Conservation (phyloP, 2,113 vertebrate genomes). For the Clupea harengus region DNA sequence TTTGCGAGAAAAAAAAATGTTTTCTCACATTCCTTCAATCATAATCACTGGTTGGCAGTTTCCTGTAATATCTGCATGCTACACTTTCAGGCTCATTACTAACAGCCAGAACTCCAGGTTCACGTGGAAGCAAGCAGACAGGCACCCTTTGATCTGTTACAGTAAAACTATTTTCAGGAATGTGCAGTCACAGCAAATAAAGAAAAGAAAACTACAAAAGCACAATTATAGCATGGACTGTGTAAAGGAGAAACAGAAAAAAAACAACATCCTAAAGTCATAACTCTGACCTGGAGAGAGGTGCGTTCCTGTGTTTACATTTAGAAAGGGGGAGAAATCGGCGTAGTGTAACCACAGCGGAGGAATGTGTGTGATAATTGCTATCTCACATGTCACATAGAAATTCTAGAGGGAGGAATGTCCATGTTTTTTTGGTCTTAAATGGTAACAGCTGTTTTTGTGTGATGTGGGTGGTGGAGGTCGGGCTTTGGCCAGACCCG, state of each 20-base stretch:
- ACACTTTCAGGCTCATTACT: neutral
- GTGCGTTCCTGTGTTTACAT: constrained; percentile 67
- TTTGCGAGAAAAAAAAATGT: neutral
- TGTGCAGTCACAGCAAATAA: constrained; percentile 31
- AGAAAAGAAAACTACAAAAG: constrained; percentile 46
- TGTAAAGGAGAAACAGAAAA: constrained; percentile 48
- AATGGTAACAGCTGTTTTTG: constrained; percentile 93
- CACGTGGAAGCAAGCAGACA: constrained; percentile 35
- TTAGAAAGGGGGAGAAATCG: constrained; percentile 70
- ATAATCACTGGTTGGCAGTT: neutral
- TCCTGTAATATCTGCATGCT: neutral
- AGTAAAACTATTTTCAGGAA: constrained; percentile 39
- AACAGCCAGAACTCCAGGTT: neutral
- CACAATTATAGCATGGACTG: constrained; percentile 46
- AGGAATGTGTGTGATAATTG: constrained; percentile 74
- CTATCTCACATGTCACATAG: constrained; percentile 78
- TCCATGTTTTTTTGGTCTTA: constrained; percentile 77
- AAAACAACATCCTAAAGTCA: constrained; percentile 55
- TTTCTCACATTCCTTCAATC: neutral
- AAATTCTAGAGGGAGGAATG: constrained; percentile 80
- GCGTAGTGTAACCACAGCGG: constrained; percentile 70
- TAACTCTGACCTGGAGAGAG: constrained; percentile 58
- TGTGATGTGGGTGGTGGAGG: constrained; percentile 84
- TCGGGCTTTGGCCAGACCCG: constrained; percentile 78
- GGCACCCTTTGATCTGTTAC: constrained; percentile 33